These are phyloP conservation scores for Drosophila dives DNA, from an alignment of 2,888 invertebrate genomes.

Conservation along the genomic window DNA sequence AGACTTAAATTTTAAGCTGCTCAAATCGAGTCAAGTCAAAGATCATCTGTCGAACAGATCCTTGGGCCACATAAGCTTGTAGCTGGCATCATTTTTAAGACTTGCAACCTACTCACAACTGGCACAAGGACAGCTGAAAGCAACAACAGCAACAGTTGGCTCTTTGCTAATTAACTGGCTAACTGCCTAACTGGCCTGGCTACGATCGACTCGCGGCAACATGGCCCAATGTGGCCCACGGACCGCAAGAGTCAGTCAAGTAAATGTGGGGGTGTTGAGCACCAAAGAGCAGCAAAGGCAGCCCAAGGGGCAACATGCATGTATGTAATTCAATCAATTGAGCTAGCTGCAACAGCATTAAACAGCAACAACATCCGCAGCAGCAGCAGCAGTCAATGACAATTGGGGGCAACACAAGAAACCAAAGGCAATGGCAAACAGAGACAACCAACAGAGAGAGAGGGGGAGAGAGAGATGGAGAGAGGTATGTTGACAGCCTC, in stretches of 20 bases:
- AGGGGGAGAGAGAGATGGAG: conserved; percentile 19
- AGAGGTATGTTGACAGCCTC: conserved; percentile 54
- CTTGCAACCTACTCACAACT: conserved; percentile 57
- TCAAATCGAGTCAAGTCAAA: background rate
- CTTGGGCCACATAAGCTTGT: conserved; percentile 46
- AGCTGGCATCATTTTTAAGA: conserved; percentile 14
- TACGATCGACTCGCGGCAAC: conserved; percentile 53
- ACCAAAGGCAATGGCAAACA: conserved; percentile 26
- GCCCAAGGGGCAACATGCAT: conserved; percentile 36
- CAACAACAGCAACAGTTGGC: conserved; percentile 19
- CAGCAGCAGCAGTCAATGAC: conserved; percentile 64
- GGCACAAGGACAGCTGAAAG: conserved; percentile 66
- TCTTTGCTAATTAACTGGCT: conserved; percentile 74
- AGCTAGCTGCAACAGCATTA: conserved; percentile 37
- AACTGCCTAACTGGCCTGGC: conserved; percentile 61
- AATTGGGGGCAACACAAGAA: conserved; percentile 60
- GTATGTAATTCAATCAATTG: conserved; percentile 79
- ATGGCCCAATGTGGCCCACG: conserved; percentile 52
- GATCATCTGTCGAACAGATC: conserved; percentile 41
- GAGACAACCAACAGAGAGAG: conserved; percentile 19
- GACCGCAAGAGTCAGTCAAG: conserved; percentile 59
- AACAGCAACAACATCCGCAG: conserved; percentile 40
- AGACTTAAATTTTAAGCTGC: background rate
- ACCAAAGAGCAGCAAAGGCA: conserved; percentile 23
- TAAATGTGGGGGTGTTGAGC: conserved; percentile 62